phyloP scores from a whole-genome alignment of 2,797 vertebrate genomes.

The Hippopotamyrus pictus region DNA sequence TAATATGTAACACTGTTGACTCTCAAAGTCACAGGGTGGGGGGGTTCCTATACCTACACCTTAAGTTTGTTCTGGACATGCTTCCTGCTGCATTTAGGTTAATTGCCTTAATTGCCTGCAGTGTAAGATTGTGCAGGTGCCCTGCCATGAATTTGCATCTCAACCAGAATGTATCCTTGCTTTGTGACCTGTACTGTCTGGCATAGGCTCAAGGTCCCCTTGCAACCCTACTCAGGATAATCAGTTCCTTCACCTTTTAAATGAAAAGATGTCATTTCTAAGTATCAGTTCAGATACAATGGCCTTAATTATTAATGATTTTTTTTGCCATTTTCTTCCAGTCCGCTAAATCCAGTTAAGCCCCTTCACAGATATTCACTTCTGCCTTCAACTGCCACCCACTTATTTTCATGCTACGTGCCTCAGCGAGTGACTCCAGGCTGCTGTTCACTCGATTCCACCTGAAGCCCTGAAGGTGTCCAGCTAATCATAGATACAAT shows the following conservation, averaged over 20 bases:
- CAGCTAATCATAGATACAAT: neutral
- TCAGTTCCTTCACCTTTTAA: neutral
- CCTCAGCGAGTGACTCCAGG: neutral
- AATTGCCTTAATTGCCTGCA: neutral
- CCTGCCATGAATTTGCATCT: neutral
- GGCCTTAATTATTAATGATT: neutral
- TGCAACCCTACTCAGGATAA: neutral
- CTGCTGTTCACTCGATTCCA: neutral
- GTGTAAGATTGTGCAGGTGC: neutral
- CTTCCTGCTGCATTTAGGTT: neutral
- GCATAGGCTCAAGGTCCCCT: neutral
- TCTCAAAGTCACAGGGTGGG: neutral
- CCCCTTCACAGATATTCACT: neutral
- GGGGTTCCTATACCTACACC: neutral
- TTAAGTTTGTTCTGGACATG: neutral
- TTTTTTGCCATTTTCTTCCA: neutral
- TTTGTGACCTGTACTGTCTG: neutral
- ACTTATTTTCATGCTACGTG: neutral
- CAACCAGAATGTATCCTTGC: neutral
- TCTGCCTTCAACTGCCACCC: neutral
- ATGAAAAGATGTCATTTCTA: neutral
- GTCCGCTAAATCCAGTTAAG: neutral
- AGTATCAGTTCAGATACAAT: neutral
- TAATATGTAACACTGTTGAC: neutral
- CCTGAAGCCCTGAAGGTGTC: neutral